Evolutionary conservation across 2,888 invertebrate genomes (phyloP), one percentile per base, ranked within the genome.

Genomic region (Gastracanthus pulcherrimus): DNA sequence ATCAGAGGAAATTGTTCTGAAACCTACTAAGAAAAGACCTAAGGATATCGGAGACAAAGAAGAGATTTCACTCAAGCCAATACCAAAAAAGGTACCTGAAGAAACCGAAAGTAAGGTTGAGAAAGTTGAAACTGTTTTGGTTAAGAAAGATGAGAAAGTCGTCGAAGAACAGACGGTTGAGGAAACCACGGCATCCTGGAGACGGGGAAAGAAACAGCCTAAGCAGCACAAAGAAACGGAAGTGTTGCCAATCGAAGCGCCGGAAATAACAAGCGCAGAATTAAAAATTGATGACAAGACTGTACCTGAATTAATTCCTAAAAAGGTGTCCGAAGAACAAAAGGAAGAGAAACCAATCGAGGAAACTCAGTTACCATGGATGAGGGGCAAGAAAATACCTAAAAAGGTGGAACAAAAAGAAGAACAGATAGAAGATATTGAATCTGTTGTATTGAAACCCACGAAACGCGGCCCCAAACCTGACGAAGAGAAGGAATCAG

Each of bases 291-390:
- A 48, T 19, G 48, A 62, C 29, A 36, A n/a, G 29, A 6, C 60
- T 11, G 38, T 38, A 29, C 48, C 72, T 0, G 51, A 69, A 41
- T 7, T 77, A 5, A 45, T 92, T 3, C 77, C 81, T 5, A 84
- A 85, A 76, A 76, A 81, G 62, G 51, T 82, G 16, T 16, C 84
- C 1, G 81, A 86, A 72, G 83, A 86, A 58, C 78, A 84, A 58
- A 60, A 41, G 16, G 77, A 81, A 67, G 84, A 86, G 66, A 79
- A 85, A 76, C 76, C 83, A 0, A 90, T 87, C 16, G 86, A 86
- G 29, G 75, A 79, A 9, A 92, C 94, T 1, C 91, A 93, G 55
- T 89, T 94, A 76, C 94, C 93, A 87, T 90, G 93, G 89, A 84
- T 89, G 16, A 86, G 89, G 82, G 87, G 87, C 3, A 87, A 85